phyloP scores from a whole-genome alignment of 2,113 vertebrate species.

The Asarcornis scutulata region DNA sequence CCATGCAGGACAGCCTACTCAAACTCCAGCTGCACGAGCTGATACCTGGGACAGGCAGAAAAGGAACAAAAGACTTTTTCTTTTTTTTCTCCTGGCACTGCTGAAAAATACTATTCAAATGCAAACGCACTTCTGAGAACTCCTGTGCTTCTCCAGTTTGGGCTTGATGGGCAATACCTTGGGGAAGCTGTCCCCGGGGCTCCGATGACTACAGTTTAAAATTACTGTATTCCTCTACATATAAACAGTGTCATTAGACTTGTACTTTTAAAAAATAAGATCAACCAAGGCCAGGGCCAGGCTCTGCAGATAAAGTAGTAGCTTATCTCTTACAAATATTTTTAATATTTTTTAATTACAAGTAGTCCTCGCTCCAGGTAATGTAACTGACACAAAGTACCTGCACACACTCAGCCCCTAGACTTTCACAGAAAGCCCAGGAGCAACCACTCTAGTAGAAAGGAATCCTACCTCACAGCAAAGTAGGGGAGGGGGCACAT shows the following conservation, averaged over 20 bases:
- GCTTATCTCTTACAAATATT: constrained; percentile 79
- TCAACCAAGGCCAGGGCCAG: constrained; percentile 65
- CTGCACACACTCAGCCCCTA: constrained; percentile 73
- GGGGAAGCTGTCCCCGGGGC: neutral
- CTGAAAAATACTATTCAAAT: neutral
- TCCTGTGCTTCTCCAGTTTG: neutral
- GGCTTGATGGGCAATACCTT: neutral
- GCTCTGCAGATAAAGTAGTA: constrained; percentile 76
- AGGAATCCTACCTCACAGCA: constrained; percentile 63
- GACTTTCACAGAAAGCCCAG: constrained; percentile 97
- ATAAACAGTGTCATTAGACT: constrained; percentile 72
- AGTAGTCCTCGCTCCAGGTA: constrained; percentile 75
- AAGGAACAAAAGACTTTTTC: neutral
- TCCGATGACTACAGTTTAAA: neutral
- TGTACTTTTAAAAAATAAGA: constrained; percentile 75
- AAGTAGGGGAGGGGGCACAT: constrained; percentile 12
- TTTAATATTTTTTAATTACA: constrained; percentile 75
- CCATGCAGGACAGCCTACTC: neutral
- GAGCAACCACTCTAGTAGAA: constrained; percentile 79
- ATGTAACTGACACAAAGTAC: constrained; percentile 74
- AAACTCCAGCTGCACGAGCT: neutral
- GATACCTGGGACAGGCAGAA: neutral
- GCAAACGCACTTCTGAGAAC: neutral
- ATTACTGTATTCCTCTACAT: neutral
- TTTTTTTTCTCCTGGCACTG: neutral